Percentiles rank a stretch among this genome's conserved stretches.
Evolutionary conservation across 1,140 invertebrate genomes (phyloP).

Genomic region (Drosophila fuyamai): DNA sequence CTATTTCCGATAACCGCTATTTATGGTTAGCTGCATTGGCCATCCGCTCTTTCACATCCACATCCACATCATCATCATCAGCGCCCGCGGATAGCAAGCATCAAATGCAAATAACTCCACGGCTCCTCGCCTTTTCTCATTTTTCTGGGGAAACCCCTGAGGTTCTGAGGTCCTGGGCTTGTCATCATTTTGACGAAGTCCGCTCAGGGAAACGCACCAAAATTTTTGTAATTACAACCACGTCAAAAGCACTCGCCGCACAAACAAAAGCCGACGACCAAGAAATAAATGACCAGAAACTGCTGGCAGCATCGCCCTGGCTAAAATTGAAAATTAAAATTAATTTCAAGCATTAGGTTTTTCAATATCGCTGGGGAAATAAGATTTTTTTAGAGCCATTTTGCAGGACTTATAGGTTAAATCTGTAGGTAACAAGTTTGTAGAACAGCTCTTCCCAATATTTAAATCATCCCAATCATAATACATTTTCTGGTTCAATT

Average conservation of each 20-base stretch:
- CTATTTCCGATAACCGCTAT: conserved; percentile 72
- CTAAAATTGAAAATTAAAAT: conserved; percentile 65
- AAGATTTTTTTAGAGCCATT: too few relatives aligned
- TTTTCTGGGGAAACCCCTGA: conserved; percentile 7
- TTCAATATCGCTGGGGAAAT: background rate
- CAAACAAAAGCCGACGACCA: conserved; percentile 61
- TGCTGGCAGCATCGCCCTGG: conserved; percentile 13
- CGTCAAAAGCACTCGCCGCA: conserved; percentile 68
- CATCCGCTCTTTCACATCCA: conserved; percentile 13
- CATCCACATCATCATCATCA: background rate
- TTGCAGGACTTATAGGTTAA: too few relatives aligned
- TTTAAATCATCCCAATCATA: too few relatives aligned
- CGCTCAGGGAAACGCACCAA: conserved; percentile 49
- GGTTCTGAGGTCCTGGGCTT: background rate
- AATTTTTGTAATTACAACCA: conserved; percentile 78
- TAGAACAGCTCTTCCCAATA: too few relatives aligned
- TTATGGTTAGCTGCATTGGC: conserved; percentile 66
- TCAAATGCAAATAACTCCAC: conserved; percentile 54
- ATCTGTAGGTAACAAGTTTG: too few relatives aligned
- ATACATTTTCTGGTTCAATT: too few relatives aligned
- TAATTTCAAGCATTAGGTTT: conserved; percentile 64
- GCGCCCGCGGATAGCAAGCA: conserved; percentile 20
- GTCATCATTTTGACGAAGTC: conserved; percentile 57
- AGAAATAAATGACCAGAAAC: conserved; percentile 75
- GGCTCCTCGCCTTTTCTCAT: conserved; percentile 3